Conservation (phyloP, 2,113 vertebrate genomes). For the Mola mola region DNA sequence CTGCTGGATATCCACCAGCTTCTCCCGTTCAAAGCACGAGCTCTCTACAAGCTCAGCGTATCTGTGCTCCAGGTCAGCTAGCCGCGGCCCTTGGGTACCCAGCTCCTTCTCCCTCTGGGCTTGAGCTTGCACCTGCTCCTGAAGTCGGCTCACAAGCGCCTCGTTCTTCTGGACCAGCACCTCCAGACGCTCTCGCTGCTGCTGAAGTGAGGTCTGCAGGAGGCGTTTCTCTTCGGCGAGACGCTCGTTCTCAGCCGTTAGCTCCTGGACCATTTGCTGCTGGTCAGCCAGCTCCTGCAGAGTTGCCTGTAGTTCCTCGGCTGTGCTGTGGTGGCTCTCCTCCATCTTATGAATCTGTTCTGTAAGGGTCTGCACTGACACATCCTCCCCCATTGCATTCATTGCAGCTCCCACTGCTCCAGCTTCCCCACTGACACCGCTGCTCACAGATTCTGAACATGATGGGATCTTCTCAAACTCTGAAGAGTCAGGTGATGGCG, state of each 20-base stretch:
- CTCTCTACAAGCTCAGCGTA: slow-evolving; percentile 89
- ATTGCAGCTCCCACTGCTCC: slow-evolving; percentile 46
- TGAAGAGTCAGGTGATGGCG: slow-evolving; percentile 88
- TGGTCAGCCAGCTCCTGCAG: slow-evolving; percentile 94
- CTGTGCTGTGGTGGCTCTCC: slow-evolving; percentile 94
- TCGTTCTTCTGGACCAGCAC: slow-evolving; percentile 92
- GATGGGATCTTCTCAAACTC: slow-evolving; percentile 94
- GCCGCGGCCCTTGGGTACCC: slow-evolving; percentile 75
- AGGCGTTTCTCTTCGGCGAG: slow-evolving; percentile 89
- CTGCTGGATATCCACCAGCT: slow-evolving; percentile 94
- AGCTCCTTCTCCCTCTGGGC: slow-evolving; percentile 78
- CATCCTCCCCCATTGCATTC: slow-evolving; percentile 65
- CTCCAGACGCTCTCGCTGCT: slow-evolving; percentile 91
- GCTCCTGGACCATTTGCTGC: slow-evolving; percentile 94
- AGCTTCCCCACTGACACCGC: slow-evolving; percentile 74
- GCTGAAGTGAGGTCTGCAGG: slow-evolving; percentile 90
- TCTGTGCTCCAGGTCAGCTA: slow-evolving; percentile 89
- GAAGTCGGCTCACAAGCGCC: slow-evolving; percentile 83
- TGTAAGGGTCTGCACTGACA: slow-evolving; percentile 88
- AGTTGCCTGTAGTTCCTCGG: slow-evolving; percentile 95
- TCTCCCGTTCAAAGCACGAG: slow-evolving; percentile 92
- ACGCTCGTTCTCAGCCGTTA: slow-evolving; percentile 94
- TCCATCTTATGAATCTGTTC: slow-evolving; percentile 96
- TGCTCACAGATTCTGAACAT: slow-evolving; percentile 82
- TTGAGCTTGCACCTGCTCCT: slow-evolving; percentile 85